Evolutionary conservation across 2,113 vertebrate species (phyloP).

Genomic region (Elaphurus davidianus): DNA sequence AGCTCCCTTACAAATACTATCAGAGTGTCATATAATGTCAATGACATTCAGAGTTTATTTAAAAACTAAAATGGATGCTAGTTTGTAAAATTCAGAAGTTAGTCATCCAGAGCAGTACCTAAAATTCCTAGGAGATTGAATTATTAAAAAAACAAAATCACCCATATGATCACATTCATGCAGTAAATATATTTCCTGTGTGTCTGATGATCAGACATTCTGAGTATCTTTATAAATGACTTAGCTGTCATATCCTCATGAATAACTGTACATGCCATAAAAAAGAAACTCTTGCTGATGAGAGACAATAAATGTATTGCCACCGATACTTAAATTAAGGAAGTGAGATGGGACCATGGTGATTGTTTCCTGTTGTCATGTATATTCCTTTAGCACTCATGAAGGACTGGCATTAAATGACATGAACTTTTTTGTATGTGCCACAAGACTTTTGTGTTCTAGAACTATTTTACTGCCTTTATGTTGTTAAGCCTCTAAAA

Average conservation of each 20-base stretch:
- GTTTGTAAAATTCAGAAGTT: neutral
- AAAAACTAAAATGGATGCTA: neutral
- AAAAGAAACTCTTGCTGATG: neutral
- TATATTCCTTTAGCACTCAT: conserved; percentile 29
- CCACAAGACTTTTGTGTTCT: conserved; percentile 5
- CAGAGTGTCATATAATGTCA: neutral
- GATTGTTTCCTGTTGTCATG: neutral
- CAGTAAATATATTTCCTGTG: neutral
- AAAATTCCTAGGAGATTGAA: neutral
- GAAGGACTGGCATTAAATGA: neutral
- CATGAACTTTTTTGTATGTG: conserved; percentile 25
- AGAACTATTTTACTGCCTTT: conserved; percentile 19
- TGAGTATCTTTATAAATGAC: neutral
- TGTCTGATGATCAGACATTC: neutral
- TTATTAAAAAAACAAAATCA: neutral
- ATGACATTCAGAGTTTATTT: neutral
- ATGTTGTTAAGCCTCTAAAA: conserved; percentile 40
- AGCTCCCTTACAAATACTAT: neutral
- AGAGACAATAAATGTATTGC: neutral
- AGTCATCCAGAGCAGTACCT: neutral
- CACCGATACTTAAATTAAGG: neutral
- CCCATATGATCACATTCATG: neutral
- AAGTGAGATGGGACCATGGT: neutral
- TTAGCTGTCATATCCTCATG: neutral
- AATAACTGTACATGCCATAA: neutral